Conservation (phyloP, 2,888 invertebrate genomes). For the Exephanes ischioxanthus region DNA sequence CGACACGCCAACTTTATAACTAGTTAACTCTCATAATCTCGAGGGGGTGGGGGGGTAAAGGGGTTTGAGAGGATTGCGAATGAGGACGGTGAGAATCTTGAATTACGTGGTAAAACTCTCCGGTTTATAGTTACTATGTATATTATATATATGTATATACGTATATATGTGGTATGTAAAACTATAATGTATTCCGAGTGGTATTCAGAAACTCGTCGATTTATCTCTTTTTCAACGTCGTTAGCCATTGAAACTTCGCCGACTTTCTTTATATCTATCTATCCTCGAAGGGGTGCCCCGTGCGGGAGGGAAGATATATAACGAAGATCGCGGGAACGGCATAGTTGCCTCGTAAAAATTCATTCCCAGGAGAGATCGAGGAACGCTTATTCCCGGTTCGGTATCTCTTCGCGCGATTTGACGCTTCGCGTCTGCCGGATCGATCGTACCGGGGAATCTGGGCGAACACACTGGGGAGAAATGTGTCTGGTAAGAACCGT, state of each 20-base stretch:
- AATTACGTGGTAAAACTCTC: constrained; percentile 51
- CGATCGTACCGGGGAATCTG: neutral
- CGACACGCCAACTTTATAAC: constrained; percentile 64
- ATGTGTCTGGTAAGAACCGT: no score
- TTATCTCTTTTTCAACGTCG: constrained; percentile 32
- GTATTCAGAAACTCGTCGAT: constrained; percentile 31
- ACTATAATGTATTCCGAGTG: constrained; percentile 36
- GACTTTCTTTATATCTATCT: neutral
- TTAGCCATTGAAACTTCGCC: constrained; percentile 11
- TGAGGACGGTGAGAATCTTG: constrained; percentile 41
- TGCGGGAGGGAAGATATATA: neutral
- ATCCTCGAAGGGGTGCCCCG: neutral
- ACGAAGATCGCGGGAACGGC: neutral
- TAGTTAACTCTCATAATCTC: constrained; percentile 64
- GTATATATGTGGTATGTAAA: neutral
- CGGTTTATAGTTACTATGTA: constrained; percentile 6
- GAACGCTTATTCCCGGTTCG: neutral
- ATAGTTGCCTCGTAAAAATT: constrained; percentile 14
- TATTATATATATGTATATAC: constrained; percentile 12
- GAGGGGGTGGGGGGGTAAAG: constrained; percentile 8
- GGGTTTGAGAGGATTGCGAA: constrained; percentile 31
- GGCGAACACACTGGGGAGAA: no score
- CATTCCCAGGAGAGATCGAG: constrained; percentile 8
- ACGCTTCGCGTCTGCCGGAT: neutral
- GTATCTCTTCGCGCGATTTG: constrained; percentile 14